phyloP scores from a whole-genome alignment of 2,888 invertebrate species.

The Drosophila robusta region DNA sequence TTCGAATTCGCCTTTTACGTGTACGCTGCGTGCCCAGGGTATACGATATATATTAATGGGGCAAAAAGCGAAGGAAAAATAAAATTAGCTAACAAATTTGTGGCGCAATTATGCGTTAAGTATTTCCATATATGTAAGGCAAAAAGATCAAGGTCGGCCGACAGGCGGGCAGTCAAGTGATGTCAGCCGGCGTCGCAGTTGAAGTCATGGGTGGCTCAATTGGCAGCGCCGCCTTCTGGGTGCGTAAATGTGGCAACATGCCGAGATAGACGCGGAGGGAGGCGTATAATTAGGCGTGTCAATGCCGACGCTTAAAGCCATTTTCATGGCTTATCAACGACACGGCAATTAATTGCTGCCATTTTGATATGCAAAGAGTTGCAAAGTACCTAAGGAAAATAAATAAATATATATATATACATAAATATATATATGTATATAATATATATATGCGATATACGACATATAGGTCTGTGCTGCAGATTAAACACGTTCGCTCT shows the following conservation, averaged over 20 bases:
- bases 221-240: slow-evolving; percentile 41
- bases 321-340: slow-evolving; percentile 73
- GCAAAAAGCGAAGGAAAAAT: slow-evolving; percentile 27
- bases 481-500: slow-evolving; percentile 54
- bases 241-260: slow-evolving; percentile 73
- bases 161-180: slow-evolving; percentile 42
- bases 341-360: slow-evolving; percentile 77
- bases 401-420: slow-evolving; percentile 9
- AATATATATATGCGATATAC: slow-evolving; percentile 15
- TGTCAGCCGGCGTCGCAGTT: slow-evolving; percentile 59
- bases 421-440: slow-evolving; percentile 1
- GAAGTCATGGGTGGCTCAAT: slow-evolving; percentile 69
- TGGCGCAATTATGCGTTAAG: slow-evolving; percentile 74
- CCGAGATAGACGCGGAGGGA: not conserved
- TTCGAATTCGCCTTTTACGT: not conserved
- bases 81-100: slow-evolving; percentile 73
- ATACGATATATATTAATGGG: slow-evolving; percentile 22
- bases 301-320: slow-evolving; percentile 75
- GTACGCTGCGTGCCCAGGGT: too few species aligned
- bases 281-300: slow-evolving; percentile 79
- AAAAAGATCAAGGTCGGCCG: slow-evolving; percentile 71
- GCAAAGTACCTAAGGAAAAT: slow-evolving; percentile 51
- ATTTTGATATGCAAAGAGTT: slow-evolving; percentile 75
- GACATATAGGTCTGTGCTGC: slow-evolving; percentile 24
- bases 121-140: slow-evolving; percentile 42